Evolutionary conservation across 2,797 vertebrate species (phyloP), one percentile per base, ranked within the genome.

Genomic region (Lithobates pipiens): DNA sequence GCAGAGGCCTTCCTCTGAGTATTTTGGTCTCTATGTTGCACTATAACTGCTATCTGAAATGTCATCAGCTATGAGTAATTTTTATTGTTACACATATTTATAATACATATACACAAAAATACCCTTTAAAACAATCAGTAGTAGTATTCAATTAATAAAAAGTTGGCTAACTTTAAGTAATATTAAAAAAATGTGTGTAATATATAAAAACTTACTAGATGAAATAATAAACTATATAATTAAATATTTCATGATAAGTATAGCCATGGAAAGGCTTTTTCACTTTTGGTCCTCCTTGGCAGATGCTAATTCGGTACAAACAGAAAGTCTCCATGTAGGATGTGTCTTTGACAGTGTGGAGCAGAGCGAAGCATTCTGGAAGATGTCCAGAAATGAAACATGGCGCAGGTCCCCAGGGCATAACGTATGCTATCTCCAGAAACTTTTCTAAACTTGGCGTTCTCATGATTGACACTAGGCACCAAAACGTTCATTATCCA

Each of bases 361-460:
- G 36, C 76, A 74, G 54, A 27, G 15, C n/a, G 68, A 78, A 72
- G 68, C 10, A 27, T 54, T 54, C 76, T 85, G 76, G 76, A 85
- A 32, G 1, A 1, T 67, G 54, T 85, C 76, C 83, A 85, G 70
- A 61, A 78, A 65, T 63, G 32, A 76, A 68, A 65, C 76, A 85
- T 85, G 77, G 76, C 36, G 70, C 76, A 42, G 70, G 57, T 63
- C 83, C 76, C 76, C 68, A 36, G 76, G 76, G 76, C 36, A 46
- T 73, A 78, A 63, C 76, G 68, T 79, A 67, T 79, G 76, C 61
- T 85, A 85, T 79, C 76, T 57, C 50, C 34, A 84, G 63, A 84
- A 75, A 76, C 39, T 83, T 46, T 76, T 76, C 81, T 83, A 83
- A 69, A 76, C 82, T 84, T 84, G 81, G 73, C 81, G 68, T 63